Conservation (phyloP, 2,888 invertebrate genomes). For the Sympetrum striolatum region DNA sequence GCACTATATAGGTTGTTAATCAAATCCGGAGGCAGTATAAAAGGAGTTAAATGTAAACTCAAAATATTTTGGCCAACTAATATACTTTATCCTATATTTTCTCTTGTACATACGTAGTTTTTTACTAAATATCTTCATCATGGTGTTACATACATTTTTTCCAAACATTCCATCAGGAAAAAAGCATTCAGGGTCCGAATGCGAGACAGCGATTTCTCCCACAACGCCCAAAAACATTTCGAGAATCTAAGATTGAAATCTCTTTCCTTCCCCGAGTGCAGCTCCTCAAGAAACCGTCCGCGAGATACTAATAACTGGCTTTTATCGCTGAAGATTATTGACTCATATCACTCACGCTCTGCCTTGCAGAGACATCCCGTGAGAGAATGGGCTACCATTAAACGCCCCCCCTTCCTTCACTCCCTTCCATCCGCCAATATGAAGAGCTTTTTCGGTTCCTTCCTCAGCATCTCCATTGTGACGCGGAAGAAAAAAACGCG, state of each 20-base stretch:
- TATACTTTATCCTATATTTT: too few species aligned
- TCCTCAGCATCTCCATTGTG: background rate
- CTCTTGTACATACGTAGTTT: too few species aligned
- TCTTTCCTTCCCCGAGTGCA: background rate
- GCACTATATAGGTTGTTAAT: too few species aligned
- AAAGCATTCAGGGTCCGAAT: too few species aligned
- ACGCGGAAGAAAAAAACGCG: background rate
- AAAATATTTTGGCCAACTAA: too few species aligned
- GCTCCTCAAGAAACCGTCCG: background rate
- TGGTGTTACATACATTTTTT: too few species aligned
- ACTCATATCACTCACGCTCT: background rate
- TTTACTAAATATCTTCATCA: too few species aligned
- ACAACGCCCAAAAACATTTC: background rate
- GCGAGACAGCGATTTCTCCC: too few species aligned
- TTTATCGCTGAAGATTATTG: conserved; percentile 4
- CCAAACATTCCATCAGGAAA: too few species aligned
- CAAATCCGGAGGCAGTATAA: too few species aligned
- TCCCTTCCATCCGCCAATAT: background rate
- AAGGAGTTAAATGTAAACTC: too few species aligned
- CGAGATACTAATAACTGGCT: background rate
- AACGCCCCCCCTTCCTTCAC: background rate
- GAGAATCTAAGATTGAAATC: background rate
- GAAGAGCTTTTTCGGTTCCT: background rate
- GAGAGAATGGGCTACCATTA: conserved; percentile 26
- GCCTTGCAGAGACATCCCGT: background rate